Evolutionary conservation across 2,113 vertebrate genomes (phyloP).

Genomic region (Propithecus coquereli): DNA sequence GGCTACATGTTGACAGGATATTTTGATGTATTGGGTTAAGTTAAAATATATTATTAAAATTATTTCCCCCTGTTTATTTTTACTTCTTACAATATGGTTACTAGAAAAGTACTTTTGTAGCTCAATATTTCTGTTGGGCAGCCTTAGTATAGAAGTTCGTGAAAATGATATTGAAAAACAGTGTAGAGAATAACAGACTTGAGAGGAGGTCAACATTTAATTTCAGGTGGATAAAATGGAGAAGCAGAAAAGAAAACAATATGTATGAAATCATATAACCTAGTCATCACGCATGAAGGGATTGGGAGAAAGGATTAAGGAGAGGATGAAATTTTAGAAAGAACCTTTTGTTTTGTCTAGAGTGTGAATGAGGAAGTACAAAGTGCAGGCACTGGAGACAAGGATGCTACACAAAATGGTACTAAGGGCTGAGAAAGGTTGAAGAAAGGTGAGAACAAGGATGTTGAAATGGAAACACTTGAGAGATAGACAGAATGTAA

Average conservation of each 20-base stretch:
- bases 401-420: not conserved
- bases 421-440: not conserved
- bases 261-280: not conserved
- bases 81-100: not conserved
- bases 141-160: not conserved
- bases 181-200: not conserved
- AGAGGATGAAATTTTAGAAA: not conserved
- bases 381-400: not conserved
- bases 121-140: not conserved
- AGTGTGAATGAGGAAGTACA: not conserved
- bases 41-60: not conserved
- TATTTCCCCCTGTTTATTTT: not conserved
- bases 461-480: not conserved
- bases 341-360: not conserved
- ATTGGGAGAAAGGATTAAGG: not conserved
- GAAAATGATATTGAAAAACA: not conserved
- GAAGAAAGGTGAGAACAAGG: not conserved
- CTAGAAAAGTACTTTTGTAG: not conserved
- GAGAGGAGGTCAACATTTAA: not conserved
- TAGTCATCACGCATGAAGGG: not conserved
- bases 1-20: not conserved
- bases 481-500: not conserved
- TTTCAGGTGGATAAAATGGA: not conserved
- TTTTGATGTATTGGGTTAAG: not conserved
- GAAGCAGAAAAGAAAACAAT: not conserved